Evolutionary conservation across 64 coral and sea anemone genomes (phyloP).

Genomic region (Trachythela sp.): DNA sequence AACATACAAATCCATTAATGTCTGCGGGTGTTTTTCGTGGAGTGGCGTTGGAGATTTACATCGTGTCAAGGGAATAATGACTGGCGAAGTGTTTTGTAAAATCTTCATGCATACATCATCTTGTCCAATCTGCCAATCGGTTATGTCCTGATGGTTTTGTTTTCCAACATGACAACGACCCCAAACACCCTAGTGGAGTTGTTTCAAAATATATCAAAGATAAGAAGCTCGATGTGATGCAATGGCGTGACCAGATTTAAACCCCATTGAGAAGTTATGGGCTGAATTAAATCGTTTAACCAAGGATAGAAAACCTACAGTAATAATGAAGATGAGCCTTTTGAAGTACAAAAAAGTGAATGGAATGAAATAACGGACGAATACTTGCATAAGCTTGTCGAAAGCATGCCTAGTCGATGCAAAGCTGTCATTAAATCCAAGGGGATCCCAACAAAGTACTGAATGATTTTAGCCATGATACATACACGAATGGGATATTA

Average conservation of each 20-base stretch:
- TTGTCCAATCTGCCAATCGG: background rate
- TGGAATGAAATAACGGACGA: background rate
- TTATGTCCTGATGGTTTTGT: background rate
- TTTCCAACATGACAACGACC: background rate
- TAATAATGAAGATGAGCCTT: slow-evolving; percentile 1
- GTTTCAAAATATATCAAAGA: background rate
- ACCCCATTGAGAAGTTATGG: slow-evolving; percentile 15
- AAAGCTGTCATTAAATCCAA: background rate
- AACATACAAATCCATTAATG: background rate
- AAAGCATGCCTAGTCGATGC: background rate
- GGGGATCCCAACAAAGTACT: background rate
- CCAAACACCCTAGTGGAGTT: background rate
- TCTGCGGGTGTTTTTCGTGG: background rate
- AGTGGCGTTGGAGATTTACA: slow-evolving; percentile 12
- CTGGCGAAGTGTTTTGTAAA: background rate
- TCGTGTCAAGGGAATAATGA: background rate
- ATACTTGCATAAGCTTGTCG: background rate
- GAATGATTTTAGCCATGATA: too few species aligned
- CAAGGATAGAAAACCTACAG: background rate
- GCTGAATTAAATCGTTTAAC: background rate
- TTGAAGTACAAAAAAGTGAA: background rate
- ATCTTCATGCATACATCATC: background rate
- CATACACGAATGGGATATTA: too few species aligned
- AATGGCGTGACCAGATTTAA: slow-evolving; percentile 19
- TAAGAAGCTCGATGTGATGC: background rate